Percentiles rank a stretch among this genome's conserved stretches.
Evolutionary conservation across 2,888 invertebrate genomes (phyloP).

Genomic region (Reticulitermes lucifugus): DNA sequence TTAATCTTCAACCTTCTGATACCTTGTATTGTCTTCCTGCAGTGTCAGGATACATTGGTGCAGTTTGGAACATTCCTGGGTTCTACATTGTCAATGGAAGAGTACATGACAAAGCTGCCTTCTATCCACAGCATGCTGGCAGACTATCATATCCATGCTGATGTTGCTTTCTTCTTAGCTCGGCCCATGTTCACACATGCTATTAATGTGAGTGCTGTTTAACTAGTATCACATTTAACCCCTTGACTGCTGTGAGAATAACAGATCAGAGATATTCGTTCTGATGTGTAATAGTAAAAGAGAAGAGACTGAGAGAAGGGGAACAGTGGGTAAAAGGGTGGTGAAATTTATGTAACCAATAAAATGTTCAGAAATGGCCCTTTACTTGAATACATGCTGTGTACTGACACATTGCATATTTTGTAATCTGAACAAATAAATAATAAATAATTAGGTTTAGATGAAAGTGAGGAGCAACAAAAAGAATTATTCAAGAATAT

Average conservation of each 20-base stretch:
- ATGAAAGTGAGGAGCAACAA: too few relatives aligned
- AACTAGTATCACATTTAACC: neutral
- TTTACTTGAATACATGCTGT: too few relatives aligned
- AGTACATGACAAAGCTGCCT: conserved; percentile 90
- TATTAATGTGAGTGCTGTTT: conserved; percentile 74
- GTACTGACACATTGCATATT: too few relatives aligned
- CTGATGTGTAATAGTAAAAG: too few relatives aligned
- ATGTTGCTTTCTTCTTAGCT: conserved; percentile 97
- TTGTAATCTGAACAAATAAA: too few relatives aligned
- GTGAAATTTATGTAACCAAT: too few relatives aligned
- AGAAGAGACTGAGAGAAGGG: too few relatives aligned
- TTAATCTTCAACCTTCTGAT: neutral
- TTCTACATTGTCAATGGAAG: conserved; percentile 92
- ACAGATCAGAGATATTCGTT: neutral
- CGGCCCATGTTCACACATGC: conserved; percentile 90
- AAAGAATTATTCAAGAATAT: too few relatives aligned
- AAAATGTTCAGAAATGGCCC: too few relatives aligned
- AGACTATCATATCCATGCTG: conserved; percentile 94
- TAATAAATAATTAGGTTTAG: too few relatives aligned
- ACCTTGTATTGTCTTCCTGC: conserved; percentile 58
- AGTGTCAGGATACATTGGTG: conserved; percentile 98
- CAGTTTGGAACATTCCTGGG: conserved; percentile 98
- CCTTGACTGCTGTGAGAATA: neutral
- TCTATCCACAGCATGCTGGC: conserved; percentile 88
- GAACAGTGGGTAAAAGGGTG: too few relatives aligned